phyloP scores from a whole-genome alignment of 37 sponge, comb jelly and placozoan species.

The Bolinopsis microptera region DNA sequence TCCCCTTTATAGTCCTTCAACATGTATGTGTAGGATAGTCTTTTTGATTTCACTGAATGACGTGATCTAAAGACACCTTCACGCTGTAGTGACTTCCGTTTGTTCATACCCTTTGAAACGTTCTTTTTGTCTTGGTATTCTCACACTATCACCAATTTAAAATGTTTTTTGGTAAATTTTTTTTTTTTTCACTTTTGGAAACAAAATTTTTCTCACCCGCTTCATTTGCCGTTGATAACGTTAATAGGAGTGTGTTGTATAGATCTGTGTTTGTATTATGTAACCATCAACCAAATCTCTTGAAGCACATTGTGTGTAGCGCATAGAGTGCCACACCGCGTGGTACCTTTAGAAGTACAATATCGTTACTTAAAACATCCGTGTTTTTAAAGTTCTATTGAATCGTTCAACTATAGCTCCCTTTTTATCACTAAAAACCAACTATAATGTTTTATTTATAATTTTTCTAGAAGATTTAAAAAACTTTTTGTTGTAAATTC shows the following conservation, averaged over 20 bases:
- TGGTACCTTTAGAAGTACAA: not conserved
- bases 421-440: not conserved
- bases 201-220: not conserved
- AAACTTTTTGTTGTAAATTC: not conserved
- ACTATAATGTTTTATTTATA: not conserved
- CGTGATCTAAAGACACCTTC: not conserved
- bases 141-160: not conserved
- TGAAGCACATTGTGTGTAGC: not conserved
- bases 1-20: not conserved
- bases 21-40: slow-evolving; percentile 21
- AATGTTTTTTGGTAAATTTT: not conserved
- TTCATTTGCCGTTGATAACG: not conserved
- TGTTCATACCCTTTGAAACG: slow-evolving; percentile 28
- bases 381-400: slow-evolving; percentile 48
- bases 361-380: not conserved
- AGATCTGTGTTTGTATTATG: not conserved
- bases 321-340: not conserved
- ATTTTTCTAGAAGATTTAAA: not conserved
- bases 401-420: slow-evolving; percentile 41
- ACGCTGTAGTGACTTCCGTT: too few relatives aligned
- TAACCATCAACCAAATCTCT: slow-evolving; percentile 17
- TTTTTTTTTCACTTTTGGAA: not conserved
- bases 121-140: not conserved
- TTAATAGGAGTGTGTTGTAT: not conserved
- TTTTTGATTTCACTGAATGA: not conserved